These are phyloP conservation scores for Ichneumoninae sp. DNA, from an alignment of 2,888 invertebrate genomes.

Conservation along the genomic window DNA sequence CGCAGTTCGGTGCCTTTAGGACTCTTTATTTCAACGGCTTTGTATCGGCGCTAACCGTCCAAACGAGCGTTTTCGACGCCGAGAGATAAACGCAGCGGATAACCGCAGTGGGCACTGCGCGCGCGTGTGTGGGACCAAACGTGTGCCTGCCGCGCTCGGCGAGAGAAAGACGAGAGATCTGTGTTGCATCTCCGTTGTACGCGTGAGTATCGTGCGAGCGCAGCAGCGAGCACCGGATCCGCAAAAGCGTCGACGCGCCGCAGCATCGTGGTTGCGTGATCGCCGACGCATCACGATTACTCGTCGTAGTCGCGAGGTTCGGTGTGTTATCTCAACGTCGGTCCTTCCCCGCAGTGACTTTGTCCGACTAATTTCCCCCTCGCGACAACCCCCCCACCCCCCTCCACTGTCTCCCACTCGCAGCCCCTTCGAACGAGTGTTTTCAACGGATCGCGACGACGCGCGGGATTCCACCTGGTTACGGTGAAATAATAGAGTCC, in stretches of 20 bases:
- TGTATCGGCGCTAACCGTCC: not conserved
- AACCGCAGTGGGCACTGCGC: constrained; percentile 4
- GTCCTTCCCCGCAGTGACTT: not conserved
- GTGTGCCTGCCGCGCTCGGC: constrained; percentile 3
- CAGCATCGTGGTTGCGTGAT: constrained; percentile 67
- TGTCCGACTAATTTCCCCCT: not conserved
- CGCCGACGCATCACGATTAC: constrained; percentile 52
- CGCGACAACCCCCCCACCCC: not conserved
- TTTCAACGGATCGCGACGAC: constrained; percentile 5
- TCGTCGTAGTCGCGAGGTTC: not conserved
- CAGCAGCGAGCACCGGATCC: constrained; percentile 41
- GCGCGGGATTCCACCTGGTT: constrained; percentile 1
- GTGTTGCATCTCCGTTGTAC: constrained; percentile 18
- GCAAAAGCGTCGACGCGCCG: constrained; percentile 57
- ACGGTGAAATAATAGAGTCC: constrained; percentile 1
- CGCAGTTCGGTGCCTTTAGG: not conserved
- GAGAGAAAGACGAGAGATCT: not conserved
- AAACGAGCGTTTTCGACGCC: not conserved
- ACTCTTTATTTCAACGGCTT: not conserved
- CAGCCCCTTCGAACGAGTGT: not conserved
- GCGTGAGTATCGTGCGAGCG: constrained; percentile 45
- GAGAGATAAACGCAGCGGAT: constrained; percentile 3
- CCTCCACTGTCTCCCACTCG: not conserved
- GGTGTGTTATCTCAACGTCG: not conserved
- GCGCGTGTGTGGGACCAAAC: not conserved